Evolutionary conservation across 2,888 invertebrate genomes (phyloP).

Genomic region (Brenthis hecate): DNA sequence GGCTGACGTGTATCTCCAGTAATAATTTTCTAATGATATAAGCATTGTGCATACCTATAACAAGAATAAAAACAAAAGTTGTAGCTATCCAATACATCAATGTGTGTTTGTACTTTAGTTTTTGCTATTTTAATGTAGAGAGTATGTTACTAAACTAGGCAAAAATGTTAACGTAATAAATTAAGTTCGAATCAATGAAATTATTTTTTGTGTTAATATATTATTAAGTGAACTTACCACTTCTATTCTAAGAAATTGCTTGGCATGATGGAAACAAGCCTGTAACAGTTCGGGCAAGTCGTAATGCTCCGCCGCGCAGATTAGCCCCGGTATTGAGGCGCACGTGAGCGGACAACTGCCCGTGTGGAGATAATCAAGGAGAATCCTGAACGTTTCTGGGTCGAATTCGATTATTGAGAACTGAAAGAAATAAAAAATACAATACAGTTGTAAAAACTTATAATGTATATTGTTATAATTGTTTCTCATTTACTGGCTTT

Average conservation of each 20-base stretch:
- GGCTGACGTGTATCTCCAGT: slow-evolving; percentile 97
- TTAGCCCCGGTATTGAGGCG: slow-evolving; percentile 94
- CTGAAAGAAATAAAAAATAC: slow-evolving; percentile 67
- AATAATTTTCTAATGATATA: slow-evolving; percentile 95
- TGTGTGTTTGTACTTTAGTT: not conserved
- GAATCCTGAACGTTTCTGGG: slow-evolving; percentile 94
- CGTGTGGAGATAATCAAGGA: slow-evolving; percentile 95
- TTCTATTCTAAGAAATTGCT: slow-evolving; percentile 95
- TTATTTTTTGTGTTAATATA: not conserved
- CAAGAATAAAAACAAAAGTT: not conserved
- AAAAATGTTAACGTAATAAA: not conserved
- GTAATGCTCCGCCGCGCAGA: slow-evolving; percentile 97
- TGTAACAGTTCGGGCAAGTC: slow-evolving; percentile 95
- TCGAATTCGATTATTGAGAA: slow-evolving; percentile 98
- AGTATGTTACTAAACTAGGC: not conserved
- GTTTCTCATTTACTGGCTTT: too few species aligned
- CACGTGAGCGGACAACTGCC: slow-evolving; percentile 96
- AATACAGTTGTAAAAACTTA: not conserved
- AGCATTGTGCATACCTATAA: slow-evolving; percentile 93
- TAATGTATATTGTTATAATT: not conserved
- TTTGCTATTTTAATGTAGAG: too few species aligned
- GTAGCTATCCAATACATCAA: not conserved
- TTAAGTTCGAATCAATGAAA: not conserved
- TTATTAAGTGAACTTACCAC: slow-evolving; percentile 82
- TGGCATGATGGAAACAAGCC: slow-evolving; percentile 97